A percentile compares a stretch with the other conserved stretches of the same genome.
These are phyloP conservation scores for Noctilio leporinus DNA, from an alignment of 2,113 vertebrate genomes.

Conservation along the genomic window DNA sequence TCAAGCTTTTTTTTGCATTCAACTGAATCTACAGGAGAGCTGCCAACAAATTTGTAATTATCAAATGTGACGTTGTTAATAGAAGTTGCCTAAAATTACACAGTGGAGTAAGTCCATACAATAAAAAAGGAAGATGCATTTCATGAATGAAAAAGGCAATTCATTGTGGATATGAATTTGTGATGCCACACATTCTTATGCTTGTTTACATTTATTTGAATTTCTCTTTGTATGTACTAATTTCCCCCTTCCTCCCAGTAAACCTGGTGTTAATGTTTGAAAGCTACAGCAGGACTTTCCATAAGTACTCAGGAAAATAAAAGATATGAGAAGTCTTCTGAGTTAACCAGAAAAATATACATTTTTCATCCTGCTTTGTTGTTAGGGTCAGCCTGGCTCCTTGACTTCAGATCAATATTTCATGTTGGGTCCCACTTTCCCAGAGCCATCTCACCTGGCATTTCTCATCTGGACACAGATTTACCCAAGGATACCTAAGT, in stretches of 20 bases:
- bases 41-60: slow-evolving; percentile 6
- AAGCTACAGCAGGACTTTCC: not conserved
- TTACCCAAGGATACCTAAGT: not conserved
- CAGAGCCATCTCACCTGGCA: not conserved
- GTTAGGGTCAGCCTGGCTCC: not conserved
- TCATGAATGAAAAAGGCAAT: not conserved
- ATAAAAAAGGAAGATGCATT: not conserved
- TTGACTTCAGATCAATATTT: not conserved
- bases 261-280: not conserved
- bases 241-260: not conserved
- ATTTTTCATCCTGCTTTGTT: not conserved
- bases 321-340: not conserved
- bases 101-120: not conserved
- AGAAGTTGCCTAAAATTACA: not conserved
- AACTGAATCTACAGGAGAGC: not conserved
- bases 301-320: not conserved
- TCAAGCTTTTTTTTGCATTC: not conserved
- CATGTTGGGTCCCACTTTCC: not conserved
- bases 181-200: not conserved
- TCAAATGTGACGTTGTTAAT: not conserved
- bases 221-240: not conserved
- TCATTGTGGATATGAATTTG: not conserved
- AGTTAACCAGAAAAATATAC: not conserved
- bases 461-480: not conserved
- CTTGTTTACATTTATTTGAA: not conserved